These are phyloP conservation scores for Hypsopygia costalis DNA, from an alignment of 2,888 invertebrate species.

Conservation along the genomic window DNA sequence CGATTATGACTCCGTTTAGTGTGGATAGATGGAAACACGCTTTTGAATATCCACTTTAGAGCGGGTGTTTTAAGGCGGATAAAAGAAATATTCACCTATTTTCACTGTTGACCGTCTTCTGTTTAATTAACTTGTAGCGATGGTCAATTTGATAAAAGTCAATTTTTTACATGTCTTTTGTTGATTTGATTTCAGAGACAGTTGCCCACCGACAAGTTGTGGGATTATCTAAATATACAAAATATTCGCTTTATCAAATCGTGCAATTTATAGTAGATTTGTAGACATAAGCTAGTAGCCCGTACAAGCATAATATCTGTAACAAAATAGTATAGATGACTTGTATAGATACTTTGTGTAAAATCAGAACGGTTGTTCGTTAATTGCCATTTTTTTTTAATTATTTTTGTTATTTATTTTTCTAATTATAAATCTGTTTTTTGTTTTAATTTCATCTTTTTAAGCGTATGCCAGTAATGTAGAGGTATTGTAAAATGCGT, in stretches of 20 bases:
- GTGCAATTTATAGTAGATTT: conserved; percentile 76
- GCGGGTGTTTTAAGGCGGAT: too few species aligned
- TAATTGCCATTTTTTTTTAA: conserved; percentile 55
- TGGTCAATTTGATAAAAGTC: conserved; percentile 7
- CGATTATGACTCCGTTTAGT: too few species aligned
- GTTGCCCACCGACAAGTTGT: conserved; percentile 40
- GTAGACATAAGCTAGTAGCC: conserved; percentile 54
- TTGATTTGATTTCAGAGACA: conserved; percentile 3
- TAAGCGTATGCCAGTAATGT: conserved; percentile 72
- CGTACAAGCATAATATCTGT: conserved; percentile 54
- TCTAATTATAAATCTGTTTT: conserved; percentile 63
- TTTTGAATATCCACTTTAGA: too few species aligned
- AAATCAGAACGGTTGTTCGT: conserved; percentile 24
- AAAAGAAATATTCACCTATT: too few species aligned
- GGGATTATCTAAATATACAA: conserved; percentile 33
- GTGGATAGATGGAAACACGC: too few species aligned
- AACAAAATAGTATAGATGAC: conserved; percentile 29
- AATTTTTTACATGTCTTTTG: conserved; percentile 12
- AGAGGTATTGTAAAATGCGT: conserved; percentile 40
- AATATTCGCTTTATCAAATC: conserved; percentile 74
- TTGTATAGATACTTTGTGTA: conserved; percentile 46
- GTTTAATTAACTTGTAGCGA: too few species aligned
- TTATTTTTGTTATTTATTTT: conserved; percentile 76
- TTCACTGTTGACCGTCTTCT: too few species aligned
- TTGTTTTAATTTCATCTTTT: conserved; percentile 40